A percentile compares a stretch with the other conserved stretches of the same genome.
Conservation (phyloP, 2,888 invertebrate genomes). For the Horisme vitalbata region DNA sequence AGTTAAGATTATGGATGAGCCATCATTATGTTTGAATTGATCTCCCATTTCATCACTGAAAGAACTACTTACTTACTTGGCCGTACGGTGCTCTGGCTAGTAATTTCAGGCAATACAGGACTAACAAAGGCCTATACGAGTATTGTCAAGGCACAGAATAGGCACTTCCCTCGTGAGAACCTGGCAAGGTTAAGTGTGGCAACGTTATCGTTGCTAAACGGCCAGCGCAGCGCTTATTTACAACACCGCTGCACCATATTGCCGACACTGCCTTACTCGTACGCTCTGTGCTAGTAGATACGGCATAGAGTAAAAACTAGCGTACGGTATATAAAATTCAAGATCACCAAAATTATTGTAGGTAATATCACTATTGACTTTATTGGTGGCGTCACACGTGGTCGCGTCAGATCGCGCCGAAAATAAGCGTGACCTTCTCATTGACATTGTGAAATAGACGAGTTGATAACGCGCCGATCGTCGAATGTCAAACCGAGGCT, state of each 20-base stretch:
- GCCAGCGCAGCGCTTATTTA: constrained; percentile 75
- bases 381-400: constrained; percentile 53
- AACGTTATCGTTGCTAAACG: constrained; percentile 82
- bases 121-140: constrained; percentile 78
- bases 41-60: too few species aligned
- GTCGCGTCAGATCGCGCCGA: constrained; percentile 59
- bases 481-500: constrained; percentile 80
- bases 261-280: constrained; percentile 71
- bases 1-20: too few species aligned
- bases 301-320: constrained; percentile 6
- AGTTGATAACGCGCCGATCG: constrained; percentile 78
- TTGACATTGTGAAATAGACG: constrained; percentile 83
- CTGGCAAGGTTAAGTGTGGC: constrained; percentile 80
- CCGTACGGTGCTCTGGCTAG: too few species aligned
- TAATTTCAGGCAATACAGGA: constrained; percentile 68
- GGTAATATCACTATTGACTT: constrained; percentile 29
- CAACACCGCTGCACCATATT: constrained; percentile 66
- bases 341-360: constrained; percentile 31
- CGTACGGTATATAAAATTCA: constrained; percentile 7
- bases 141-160: constrained; percentile 82
- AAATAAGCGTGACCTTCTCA: constrained; percentile 81
- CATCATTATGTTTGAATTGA: too few species aligned
- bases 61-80: too few species aligned
- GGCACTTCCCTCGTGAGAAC: constrained; percentile 83
- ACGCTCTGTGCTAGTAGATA: too few species aligned